Conservation (phyloP, 2,113 vertebrate genomes). For the Oncorhynchus keta region DNA sequence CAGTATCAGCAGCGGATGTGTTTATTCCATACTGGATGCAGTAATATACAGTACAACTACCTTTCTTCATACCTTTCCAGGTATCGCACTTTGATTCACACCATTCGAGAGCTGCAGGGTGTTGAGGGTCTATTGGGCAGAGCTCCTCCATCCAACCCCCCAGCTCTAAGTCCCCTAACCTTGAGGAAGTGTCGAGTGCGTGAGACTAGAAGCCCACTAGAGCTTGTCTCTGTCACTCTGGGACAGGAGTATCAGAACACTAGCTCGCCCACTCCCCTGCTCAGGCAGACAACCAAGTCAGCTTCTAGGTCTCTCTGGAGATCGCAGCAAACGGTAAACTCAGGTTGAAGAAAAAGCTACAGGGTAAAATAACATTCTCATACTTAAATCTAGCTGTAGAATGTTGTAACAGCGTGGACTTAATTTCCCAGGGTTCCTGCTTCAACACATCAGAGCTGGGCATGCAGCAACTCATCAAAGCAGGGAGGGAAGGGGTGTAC, state of each 20-base stretch:
- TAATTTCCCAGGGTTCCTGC: constrained; percentile 20
- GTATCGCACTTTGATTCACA: no score
- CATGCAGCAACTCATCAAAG: constrained; percentile 43
- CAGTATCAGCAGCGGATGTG: not conserved
- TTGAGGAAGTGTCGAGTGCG: no score
- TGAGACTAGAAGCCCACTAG: not conserved
- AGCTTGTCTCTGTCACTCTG: not conserved
- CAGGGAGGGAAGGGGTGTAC: constrained; percentile 37
- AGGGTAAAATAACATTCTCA: not conserved
- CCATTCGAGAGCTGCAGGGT: no score
- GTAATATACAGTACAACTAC: not conserved
- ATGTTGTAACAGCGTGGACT: not conserved
- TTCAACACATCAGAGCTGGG: constrained; percentile 42
- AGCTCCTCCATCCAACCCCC: not conserved
- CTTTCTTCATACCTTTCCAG: not conserved
- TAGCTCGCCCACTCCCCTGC: not conserved
- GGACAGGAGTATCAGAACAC: not conserved
- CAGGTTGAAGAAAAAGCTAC: not conserved
- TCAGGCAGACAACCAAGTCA: constrained; percentile 7
- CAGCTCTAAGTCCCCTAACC: not conserved
- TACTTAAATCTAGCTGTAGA: not conserved
- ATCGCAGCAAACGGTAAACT: constrained; percentile 24
- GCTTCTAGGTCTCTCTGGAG: constrained; percentile 20
- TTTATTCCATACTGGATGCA: not conserved
- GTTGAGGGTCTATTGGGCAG: not conserved